These are phyloP conservation scores for Pipistrellus kuhlii DNA, from an alignment of 2,797 vertebrate genomes.

Conservation along the genomic window DNA sequence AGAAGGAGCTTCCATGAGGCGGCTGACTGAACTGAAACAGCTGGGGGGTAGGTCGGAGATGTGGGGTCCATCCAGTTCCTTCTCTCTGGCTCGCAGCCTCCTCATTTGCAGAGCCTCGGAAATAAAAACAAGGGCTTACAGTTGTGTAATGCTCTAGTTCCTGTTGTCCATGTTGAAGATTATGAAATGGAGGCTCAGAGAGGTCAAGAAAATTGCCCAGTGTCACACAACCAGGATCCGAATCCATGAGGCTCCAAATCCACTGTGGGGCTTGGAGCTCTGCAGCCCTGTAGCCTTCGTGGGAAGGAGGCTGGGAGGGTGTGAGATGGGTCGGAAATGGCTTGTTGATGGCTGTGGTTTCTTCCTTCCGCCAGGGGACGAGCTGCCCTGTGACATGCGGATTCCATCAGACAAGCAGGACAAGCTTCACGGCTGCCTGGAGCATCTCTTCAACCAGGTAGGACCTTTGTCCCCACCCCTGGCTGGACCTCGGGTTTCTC, in stretches of 20 bases:
- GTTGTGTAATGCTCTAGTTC: neutral
- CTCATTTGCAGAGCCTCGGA: neutral
- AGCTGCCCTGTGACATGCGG: slow-evolving; percentile 98
- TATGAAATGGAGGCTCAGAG: slow-evolving; percentile 16
- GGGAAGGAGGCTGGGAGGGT: neutral
- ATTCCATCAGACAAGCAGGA: slow-evolving; percentile 98
- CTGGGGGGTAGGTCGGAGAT: neutral
- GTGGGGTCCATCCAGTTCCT: neutral
- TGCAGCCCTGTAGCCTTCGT: fast-evolving
- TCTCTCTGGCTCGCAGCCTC: neutral
- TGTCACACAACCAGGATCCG: neutral
- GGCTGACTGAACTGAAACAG: neutral
- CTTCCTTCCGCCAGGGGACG: slow-evolving; percentile 91
- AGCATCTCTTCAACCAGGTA: slow-evolving; percentile 99
- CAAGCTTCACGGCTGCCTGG: slow-evolving; percentile 98
- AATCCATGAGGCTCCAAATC: neutral
- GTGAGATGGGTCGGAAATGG: neutral
- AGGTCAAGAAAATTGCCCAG: neutral
- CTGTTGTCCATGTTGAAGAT: neutral
- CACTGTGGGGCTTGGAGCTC: neutral
- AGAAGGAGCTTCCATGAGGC: neutral
- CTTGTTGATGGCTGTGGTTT: neutral
- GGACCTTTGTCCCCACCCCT: neutral
- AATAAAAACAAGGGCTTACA: no score
- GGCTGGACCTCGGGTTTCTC: neutral